phyloP scores from a whole-genome alignment of 2,113 vertebrate genomes.

The Hucho hucho region DNA sequence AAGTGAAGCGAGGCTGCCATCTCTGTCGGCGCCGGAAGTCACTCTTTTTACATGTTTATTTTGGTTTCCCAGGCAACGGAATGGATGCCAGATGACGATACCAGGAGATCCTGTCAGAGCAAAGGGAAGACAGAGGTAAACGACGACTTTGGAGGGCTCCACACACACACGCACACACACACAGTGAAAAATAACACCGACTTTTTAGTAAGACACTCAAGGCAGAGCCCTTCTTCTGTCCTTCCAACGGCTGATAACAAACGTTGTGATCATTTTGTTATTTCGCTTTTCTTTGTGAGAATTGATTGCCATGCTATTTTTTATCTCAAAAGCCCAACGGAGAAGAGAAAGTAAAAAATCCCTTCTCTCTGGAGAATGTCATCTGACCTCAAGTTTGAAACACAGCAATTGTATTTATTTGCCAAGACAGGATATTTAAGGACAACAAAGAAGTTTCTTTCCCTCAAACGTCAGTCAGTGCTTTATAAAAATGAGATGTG shows the following conservation, averaged over 20 bases:
- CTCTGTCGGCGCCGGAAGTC: no score
- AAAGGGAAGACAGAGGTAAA: constrained; percentile 98
- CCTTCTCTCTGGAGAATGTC: constrained; percentile 28
- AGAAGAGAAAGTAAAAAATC: constrained; percentile 32
- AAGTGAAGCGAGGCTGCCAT: no score
- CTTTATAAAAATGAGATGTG: no score
- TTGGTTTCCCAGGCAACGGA: constrained; percentile 87
- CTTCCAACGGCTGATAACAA: constrained; percentile 32
- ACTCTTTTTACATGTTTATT: constrained; percentile 53
- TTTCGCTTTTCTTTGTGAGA: constrained; percentile 27
- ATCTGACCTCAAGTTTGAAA: constrained; percentile 25
- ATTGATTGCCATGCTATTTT: constrained; percentile 43
- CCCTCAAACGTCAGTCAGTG: no score
- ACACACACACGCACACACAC: no score
- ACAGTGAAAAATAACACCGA: background rate
- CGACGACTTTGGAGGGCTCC: constrained; percentile 10
- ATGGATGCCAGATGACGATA: constrained; percentile 96
- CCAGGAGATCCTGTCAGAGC: constrained; percentile 96
- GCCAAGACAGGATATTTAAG: no score
- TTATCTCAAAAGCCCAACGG: constrained; percentile 14
- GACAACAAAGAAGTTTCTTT: no score
- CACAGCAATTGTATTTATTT: no score
- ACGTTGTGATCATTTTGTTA: constrained; percentile 21
- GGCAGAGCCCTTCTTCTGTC: constrained; percentile 20
- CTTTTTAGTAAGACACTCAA: constrained; percentile 27